Evolutionary conservation across 2,113 vertebrate species (phyloP).

Genomic region (Aegypius monachus): DNA sequence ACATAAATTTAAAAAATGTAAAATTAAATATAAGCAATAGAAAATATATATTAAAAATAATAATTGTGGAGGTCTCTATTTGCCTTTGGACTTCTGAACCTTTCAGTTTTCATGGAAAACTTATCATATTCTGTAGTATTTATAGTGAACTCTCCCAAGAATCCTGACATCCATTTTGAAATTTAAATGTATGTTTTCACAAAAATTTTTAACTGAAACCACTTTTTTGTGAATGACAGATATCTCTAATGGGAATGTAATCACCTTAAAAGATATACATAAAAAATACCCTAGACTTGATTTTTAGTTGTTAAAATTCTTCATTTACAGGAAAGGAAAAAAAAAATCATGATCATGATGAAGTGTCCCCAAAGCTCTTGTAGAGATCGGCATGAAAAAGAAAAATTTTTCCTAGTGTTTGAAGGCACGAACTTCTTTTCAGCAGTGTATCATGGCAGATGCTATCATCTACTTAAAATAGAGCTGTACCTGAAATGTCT

Average conservation of each 20-base stretch:
- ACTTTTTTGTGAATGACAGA: neutral
- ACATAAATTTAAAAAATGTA: neutral
- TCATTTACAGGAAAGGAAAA: neutral
- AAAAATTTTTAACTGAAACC: neutral
- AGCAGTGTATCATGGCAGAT: neutral
- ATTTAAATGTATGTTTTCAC: neutral
- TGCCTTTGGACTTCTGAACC: neutral
- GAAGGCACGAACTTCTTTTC: neutral
- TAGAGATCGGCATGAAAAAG: neutral
- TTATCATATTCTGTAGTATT: neutral
- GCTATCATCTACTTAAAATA: neutral
- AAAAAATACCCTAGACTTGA: neutral
- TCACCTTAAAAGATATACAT: neutral
- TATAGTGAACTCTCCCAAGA: neutral
- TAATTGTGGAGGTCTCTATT: neutral
- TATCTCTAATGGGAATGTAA: neutral
- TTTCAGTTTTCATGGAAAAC: neutral
- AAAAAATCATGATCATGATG: too few species aligned
- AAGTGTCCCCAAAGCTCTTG: neutral
- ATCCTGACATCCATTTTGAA: neutral
- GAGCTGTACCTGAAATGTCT: neutral
- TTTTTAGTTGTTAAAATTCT: neutral
- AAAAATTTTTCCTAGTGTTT: neutral
- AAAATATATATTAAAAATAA: neutral
- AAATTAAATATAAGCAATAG: neutral